Conservation (phyloP, 2,113 vertebrate genomes). For the Lepisosteus osseus region DNA sequence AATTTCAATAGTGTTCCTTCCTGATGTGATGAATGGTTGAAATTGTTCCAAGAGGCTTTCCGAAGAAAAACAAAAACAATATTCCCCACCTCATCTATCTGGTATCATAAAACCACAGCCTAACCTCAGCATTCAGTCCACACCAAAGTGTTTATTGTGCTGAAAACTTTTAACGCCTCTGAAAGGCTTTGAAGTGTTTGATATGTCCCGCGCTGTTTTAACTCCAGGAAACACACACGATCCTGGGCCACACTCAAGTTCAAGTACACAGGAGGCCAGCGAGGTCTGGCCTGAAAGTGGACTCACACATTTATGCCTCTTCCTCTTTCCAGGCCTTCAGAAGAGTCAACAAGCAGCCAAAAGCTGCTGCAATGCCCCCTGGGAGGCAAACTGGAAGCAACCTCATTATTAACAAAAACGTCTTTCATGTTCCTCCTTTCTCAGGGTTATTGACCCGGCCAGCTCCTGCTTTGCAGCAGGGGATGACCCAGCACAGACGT, state of each 20-base stretch:
- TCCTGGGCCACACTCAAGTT: slow-evolving; percentile 28
- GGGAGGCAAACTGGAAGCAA: too few relatives aligned
- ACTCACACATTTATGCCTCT: background rate
- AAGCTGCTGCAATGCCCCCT: background rate
- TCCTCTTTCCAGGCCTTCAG: background rate
- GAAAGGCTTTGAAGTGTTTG: slow-evolving; percentile 25
- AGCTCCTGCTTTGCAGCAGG: too few relatives aligned
- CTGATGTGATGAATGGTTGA: slow-evolving; percentile 15
- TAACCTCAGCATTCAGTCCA: background rate
- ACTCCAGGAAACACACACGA: slow-evolving; percentile 30
- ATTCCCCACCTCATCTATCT: slow-evolving; percentile 5
- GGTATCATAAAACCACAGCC: background rate
- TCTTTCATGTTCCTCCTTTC: too few relatives aligned
- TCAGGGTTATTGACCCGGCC: too few relatives aligned
- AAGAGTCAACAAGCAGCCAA: background rate
- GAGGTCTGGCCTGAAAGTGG: too few relatives aligned
- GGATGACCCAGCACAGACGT: too few relatives aligned
- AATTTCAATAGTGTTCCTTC: background rate
- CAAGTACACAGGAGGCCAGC: background rate
- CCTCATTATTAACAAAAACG: too few relatives aligned
- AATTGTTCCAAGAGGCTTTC: slow-evolving; percentile 15
- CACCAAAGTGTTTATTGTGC: slow-evolving; percentile 35
- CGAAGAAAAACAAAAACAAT: slow-evolving; percentile 26
- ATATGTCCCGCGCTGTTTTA: slow-evolving; percentile 37
- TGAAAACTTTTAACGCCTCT: slow-evolving; percentile 27